Evolutionary conservation across 1,140 invertebrate genomes (phyloP).

Genomic region (Anadara kagoshimensis): DNA sequence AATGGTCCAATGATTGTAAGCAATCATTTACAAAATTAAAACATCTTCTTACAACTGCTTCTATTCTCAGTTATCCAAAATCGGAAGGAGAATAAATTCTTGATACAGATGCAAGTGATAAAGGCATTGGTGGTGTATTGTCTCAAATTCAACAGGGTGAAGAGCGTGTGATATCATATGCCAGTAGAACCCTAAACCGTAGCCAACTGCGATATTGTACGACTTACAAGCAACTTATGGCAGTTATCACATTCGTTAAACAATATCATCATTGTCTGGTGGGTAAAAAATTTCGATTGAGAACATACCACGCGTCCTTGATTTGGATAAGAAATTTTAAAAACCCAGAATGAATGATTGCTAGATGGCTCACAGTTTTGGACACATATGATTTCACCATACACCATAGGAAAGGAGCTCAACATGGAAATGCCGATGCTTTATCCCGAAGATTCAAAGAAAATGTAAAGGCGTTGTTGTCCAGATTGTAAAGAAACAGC

Average conservation of each 20-base stretch:
- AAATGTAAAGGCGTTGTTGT: background rate
- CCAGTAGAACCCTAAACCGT: background rate
- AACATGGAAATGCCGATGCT: slow-evolving; percentile 22
- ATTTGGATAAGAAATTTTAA: slow-evolving; percentile 1
- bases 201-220: slow-evolving; percentile 69
- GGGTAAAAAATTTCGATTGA: background rate
- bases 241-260: slow-evolving; percentile 32
- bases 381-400: slow-evolving; percentile 9
- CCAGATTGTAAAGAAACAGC: background rate
- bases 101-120: background rate
- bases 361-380: slow-evolving; percentile 5
- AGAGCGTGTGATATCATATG: slow-evolving; percentile 2
- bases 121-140: slow-evolving; percentile 4
- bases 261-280: slow-evolving; percentile 17
- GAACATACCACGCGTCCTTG: slow-evolving; percentile 8
- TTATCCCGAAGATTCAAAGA: background rate
- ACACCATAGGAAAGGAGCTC: background rate
- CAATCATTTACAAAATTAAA: slow-evolving; percentile 9
- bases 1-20: slow-evolving; percentile 5
- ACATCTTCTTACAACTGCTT: background rate
- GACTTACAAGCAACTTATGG: slow-evolving; percentile 50
- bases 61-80: slow-evolving; percentile 7
- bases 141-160: background rate
- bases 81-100: background rate
- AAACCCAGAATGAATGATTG: slow-evolving; percentile 10